phyloP scores from a whole-genome alignment of 2,797 vertebrate genomes.

The Hypotaenidia okinawae region DNA sequence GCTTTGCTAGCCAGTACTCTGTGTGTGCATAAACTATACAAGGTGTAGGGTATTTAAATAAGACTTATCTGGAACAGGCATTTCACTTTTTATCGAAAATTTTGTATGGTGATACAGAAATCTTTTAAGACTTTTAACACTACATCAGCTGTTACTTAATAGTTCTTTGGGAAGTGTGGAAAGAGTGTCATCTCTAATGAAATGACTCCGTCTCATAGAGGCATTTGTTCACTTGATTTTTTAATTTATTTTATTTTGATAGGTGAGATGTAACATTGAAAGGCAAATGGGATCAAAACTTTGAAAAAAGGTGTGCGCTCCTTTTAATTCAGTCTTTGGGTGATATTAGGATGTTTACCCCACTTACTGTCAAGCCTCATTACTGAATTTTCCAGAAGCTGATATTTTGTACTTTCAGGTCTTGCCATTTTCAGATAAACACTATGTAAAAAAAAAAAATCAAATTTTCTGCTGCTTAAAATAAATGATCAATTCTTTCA shows the following conservation, averaged over 20 bases:
- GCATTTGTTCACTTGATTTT: background rate
- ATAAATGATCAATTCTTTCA: slow-evolving; percentile 71
- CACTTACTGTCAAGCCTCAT: background rate
- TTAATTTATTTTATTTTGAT: background rate
- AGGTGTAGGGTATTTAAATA: background rate
- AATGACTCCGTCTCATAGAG: background rate
- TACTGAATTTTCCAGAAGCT: slow-evolving; percentile 42
- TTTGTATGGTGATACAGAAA: background rate
- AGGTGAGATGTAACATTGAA: background rate
- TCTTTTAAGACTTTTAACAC: background rate
- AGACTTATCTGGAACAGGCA: background rate
- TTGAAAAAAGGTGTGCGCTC: background rate
- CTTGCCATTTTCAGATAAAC: slow-evolving; percentile 37
- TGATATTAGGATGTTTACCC: background rate
- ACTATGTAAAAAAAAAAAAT: slow-evolving; percentile 14
- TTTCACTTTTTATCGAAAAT: slow-evolving; percentile 14
- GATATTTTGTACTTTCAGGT: slow-evolving; percentile 58
- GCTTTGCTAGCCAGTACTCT: background rate
- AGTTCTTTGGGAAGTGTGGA: background rate
- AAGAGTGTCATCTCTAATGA: slow-evolving; percentile 14
- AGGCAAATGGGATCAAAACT: background rate
- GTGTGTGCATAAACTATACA: background rate
- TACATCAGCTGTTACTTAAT: background rate
- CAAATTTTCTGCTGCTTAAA: slow-evolving; percentile 46
- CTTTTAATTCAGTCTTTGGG: background rate